Conservation (phyloP, 2,888 invertebrate species). For the Pilophorus perplexus region DNA sequence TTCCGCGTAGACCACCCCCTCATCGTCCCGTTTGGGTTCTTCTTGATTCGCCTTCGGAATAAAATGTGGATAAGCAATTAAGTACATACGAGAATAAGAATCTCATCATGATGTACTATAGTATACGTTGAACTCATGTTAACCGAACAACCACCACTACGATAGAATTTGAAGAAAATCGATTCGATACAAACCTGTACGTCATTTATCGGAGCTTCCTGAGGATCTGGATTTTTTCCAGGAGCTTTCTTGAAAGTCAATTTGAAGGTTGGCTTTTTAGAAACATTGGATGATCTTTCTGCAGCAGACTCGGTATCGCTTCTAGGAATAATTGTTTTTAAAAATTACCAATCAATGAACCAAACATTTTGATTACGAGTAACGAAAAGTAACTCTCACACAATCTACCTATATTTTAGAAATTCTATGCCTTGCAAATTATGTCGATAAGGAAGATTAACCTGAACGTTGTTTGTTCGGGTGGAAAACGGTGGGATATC, state of each 20-base stretch:
- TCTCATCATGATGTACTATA: background rate
- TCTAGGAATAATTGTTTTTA: slow-evolving; percentile 56
- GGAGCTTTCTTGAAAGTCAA: slow-evolving; percentile 52
- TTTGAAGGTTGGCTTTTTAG: slow-evolving; percentile 52
- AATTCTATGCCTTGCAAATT: no score
- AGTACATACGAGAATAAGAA: background rate
- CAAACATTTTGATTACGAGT: no score
- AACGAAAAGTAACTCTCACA: no score
- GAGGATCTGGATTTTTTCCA: slow-evolving; percentile 54
- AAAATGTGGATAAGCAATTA: background rate
- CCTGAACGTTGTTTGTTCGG: no score
- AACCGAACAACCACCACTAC: background rate
- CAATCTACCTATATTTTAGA: no score
- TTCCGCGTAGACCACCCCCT: slow-evolving; percentile 71
- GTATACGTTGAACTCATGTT: background rate
- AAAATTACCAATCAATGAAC: no score
- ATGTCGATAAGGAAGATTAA: no score
- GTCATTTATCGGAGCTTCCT: slow-evolving; percentile 48
- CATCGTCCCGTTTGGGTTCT: slow-evolving; percentile 33
- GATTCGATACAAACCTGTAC: background rate
- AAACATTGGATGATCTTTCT: slow-evolving; percentile 49
- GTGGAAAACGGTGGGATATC: no score
- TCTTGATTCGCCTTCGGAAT: background rate
- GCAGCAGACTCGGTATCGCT: slow-evolving; percentile 68
- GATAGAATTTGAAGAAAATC: background rate